Evolutionary conservation across 2,113 vertebrate genomes (phyloP), one percentile per base, ranked within the genome.

Genomic region (Chascanopsetta lugubris): DNA sequence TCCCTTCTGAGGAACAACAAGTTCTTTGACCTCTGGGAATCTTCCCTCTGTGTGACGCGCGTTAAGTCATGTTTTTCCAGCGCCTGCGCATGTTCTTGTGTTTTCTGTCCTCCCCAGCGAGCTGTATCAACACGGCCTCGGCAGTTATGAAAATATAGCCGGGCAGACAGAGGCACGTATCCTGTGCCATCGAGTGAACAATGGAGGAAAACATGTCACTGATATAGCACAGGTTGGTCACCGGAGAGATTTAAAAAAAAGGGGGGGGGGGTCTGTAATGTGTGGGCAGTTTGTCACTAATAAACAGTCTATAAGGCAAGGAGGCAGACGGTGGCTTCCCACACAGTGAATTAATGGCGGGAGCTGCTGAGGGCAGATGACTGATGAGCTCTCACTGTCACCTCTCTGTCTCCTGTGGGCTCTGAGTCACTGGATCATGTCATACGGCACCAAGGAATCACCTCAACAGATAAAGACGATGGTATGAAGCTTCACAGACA

Each of bases 51-150:
- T 79, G 11, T 47, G 50, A 29, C 72, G 38, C 8, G 70, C 83
- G 75, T 86, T 87, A 89, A 88, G 83, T 90, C 86, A 91, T 88
- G 79, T 84, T 89, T 53, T 88, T 85, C 85, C 82, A 76, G 65
- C 60, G 70, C 72, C 34, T 1, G 70, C 30, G 56, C 59, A 72
- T 72, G 79, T 71, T 74, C 66, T 79, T 18, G 21, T 83, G 86
- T 84, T 84, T 75, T 82, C 42, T 77, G 73, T 77, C 69, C 66
- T 72, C 58, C 60, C 69, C 32, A 55, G 74, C 34, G 43, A 62
- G 73, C 78, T 78, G 72, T 77, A 83, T 83, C 85, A 89, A 83
- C 84, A 88, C 21, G 3, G 58, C 72, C n/a, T 47, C 50, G 57
- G 58, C 43, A 79, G 79, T 88, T 84, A 83, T 88, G 80, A 85